Percentiles rank a stretch among this genome's conserved stretches.
phyloP scores from a whole-genome alignment of 2,888 invertebrate species.

The Lasioglossum morio region DNA sequence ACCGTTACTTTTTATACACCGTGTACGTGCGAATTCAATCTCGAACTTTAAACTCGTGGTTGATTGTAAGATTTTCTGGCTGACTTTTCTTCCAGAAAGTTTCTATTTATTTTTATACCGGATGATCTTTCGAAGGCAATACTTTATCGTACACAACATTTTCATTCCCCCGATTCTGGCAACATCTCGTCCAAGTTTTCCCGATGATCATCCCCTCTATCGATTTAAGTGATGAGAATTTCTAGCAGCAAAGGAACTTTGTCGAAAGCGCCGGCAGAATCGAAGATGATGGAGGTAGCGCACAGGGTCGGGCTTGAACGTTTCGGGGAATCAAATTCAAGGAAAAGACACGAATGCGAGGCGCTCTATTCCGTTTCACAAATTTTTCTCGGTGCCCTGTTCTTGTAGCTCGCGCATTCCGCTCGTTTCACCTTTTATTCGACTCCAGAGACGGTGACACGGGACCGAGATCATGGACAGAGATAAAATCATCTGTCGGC shows the following conservation, averaged over 20 bases:
- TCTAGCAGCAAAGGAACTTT: background rate
- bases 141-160: background rate
- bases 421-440: conserved; percentile 41
- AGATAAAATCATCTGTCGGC: conserved; percentile 28
- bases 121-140: background rate
- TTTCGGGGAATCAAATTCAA: conserved; percentile 32
- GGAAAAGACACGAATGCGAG: background rate
- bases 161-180: background rate
- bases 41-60: too few species aligned
- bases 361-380: background rate
- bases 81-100: too few species aligned
- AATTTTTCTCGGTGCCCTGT: conserved; percentile 2
- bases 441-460: conserved; percentile 17
- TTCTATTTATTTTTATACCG: background rate
- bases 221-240: background rate
- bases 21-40: too few species aligned
- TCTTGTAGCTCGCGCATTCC: conserved; percentile 3
- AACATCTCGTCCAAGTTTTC: background rate
- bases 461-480: conserved; percentile 4
- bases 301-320: background rate
- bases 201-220: background rate
- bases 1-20: too few species aligned
- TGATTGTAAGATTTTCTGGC: too few species aligned
- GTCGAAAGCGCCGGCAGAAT: background rate
- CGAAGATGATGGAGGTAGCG: background rate